A percentile compares a stretch with the other conserved stretches of the same genome.
Evolutionary conservation across 1,140 invertebrate species (phyloP).

Genomic region (Trypoxylus dichotomus): DNA sequence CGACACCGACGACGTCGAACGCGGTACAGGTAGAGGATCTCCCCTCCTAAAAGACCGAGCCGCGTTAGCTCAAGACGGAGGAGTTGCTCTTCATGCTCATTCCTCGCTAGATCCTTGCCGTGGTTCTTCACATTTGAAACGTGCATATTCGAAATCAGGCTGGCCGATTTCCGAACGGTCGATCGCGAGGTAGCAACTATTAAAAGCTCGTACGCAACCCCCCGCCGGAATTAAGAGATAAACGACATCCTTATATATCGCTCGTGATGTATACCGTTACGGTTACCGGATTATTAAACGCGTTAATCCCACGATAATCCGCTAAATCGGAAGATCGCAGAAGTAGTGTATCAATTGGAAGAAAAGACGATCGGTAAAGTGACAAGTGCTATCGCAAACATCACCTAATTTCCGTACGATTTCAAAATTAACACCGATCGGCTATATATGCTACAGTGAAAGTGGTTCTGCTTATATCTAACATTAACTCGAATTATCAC

Average conservation of each 20-base stretch:
- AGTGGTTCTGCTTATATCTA: constrained; percentile 39
- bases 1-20: background rate
- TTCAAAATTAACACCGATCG: constrained; percentile 44
- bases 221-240: no score
- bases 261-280: no score
- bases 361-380: constrained; percentile 13
- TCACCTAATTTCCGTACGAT: constrained; percentile 37
- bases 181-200: background rate
- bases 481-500: constrained; percentile 34
- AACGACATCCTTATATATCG: no score
- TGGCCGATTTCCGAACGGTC: no score
- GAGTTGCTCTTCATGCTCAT: constrained; percentile 42
- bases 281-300: no score
- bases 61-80: constrained; percentile 39
- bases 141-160: no score
- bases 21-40: constrained; percentile 13
- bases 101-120: constrained; percentile 40
- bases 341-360: background rate
- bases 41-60: constrained; percentile 35
- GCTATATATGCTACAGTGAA: constrained; percentile 35
- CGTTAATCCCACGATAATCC: background rate
- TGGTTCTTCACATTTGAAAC: constrained; percentile 9
- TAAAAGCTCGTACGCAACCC: no score
- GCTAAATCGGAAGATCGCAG: background rate
- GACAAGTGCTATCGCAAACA: constrained; percentile 41